Conservation (phyloP, 1,140 invertebrate species). For the Agraylea sexmaculata region DNA sequence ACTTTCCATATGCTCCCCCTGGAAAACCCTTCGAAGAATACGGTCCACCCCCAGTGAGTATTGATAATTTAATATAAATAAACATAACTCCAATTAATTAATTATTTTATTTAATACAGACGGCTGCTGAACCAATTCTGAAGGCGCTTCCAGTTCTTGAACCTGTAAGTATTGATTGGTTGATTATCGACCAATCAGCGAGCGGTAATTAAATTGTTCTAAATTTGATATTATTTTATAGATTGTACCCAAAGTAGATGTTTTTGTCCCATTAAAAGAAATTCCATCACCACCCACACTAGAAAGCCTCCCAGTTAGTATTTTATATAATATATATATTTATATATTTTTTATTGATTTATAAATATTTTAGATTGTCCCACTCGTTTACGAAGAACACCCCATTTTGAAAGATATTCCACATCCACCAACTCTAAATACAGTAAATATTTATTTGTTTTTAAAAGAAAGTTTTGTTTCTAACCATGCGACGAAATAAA, state of each 20-base stretch:
- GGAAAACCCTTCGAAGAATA: constrained; percentile 3
- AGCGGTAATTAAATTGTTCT: too few species aligned
- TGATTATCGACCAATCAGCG: too few species aligned
- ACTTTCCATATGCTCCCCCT: constrained; percentile 4
- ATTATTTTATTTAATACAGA: neutral
- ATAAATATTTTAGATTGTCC: neutral
- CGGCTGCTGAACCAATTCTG: neutral
- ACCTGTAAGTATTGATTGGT: neutral
- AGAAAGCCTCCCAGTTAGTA: too few species aligned
- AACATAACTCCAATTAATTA: constrained; percentile 1
- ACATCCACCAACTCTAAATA: neutral
- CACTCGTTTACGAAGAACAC: neutral
- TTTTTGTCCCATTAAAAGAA: neutral
- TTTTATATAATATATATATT: too few species aligned
- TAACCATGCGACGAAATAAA: neutral
- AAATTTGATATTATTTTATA: too few species aligned
- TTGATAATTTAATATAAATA: too few species aligned
- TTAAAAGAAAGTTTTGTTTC: neutral
- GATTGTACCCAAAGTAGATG: neutral
- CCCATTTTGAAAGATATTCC: constrained; percentile 1
- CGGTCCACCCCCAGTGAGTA: neutral
- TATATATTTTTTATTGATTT: neutral
- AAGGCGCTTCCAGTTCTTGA: neutral
- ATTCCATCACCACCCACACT: constrained; percentile 1
- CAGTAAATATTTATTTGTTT: too few species aligned